A percentile compares a stretch with the other conserved stretches of the same genome.
phyloP scores from a whole-genome alignment of 2,113 vertebrate genomes.

The Chinchilla lanigera region DNA sequence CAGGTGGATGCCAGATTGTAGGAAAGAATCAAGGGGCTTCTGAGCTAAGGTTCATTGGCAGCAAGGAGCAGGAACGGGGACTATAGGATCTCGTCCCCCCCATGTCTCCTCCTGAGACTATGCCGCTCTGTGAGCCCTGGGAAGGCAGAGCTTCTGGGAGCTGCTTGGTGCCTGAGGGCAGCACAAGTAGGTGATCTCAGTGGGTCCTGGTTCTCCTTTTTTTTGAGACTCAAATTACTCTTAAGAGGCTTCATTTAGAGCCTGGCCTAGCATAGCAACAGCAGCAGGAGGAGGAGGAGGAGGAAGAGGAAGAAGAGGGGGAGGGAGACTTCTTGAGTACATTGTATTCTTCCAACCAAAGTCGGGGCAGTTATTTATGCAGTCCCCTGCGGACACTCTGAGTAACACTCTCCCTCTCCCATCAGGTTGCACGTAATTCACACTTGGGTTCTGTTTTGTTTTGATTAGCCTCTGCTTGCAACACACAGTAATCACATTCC shows the following conservation, averaged over 20 bases:
- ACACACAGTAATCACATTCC: not conserved
- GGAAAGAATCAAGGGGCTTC: not conserved
- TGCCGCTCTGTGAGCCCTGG: not conserved
- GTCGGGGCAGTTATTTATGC: not conserved
- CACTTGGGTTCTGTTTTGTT: not conserved
- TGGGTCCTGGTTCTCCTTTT: not conserved
- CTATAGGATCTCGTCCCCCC: not conserved
- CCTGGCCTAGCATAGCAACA: not conserved
- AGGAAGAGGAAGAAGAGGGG: not conserved
- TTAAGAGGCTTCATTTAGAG: not conserved
- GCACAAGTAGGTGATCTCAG: not conserved
- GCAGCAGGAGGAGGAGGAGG: not conserved
- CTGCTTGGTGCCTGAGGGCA: not conserved
- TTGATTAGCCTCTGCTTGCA: not conserved
- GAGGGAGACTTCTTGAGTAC: not conserved
- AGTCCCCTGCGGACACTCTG: not conserved
- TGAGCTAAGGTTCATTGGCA: not conserved
- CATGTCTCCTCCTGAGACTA: not conserved
- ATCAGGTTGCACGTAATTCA: not conserved
- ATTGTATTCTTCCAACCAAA: not conserved
- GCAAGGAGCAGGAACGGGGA: not conserved
- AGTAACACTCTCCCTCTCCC: not conserved
- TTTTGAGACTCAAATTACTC: not conserved
- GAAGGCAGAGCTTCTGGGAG: not conserved
- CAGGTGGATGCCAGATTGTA: not conserved